Conservation (phyloP, 2,797 vertebrate species). For the Brotula barbata region DNA sequence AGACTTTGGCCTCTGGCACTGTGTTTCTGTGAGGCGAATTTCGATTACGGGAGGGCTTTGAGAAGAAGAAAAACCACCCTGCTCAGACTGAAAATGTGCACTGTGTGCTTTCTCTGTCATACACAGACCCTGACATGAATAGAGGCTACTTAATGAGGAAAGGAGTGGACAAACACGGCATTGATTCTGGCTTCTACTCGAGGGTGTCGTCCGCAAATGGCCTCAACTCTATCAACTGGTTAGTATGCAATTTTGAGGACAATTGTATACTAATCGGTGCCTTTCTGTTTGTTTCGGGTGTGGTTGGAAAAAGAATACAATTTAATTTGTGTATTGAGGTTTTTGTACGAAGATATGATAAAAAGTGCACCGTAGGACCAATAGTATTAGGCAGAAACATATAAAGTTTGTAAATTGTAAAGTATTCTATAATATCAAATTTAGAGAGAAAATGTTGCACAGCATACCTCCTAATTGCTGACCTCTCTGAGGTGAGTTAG, state of each 20-base stretch:
- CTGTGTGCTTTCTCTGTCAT: constrained; percentile 80
- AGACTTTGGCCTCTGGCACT: constrained; percentile 75
- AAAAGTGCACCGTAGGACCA: too few relatives aligned
- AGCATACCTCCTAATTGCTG: constrained; percentile 14
- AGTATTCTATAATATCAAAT: too few relatives aligned
- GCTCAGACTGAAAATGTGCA: constrained; percentile 76
- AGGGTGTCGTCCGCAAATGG: constrained; percentile 60
- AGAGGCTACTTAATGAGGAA: constrained; percentile 74
- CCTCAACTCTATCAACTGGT: constrained; percentile 59
- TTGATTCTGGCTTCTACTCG: constrained; percentile 67
- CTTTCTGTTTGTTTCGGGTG: too few relatives aligned
- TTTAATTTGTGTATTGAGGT: constrained; percentile 69
- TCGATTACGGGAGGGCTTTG: constrained; percentile 79
- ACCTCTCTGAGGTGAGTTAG: constrained; percentile 10
- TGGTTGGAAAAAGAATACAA: not conserved
- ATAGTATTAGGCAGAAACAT: constrained; percentile 31
- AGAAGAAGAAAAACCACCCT: constrained; percentile 74
- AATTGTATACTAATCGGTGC: not conserved
- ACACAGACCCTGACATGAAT: constrained; percentile 68
- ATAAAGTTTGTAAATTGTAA: too few relatives aligned
- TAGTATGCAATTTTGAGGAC: constrained; percentile 48
- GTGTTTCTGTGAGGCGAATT: constrained; percentile 80
- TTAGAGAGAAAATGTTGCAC: too few relatives aligned
- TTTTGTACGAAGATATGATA: constrained; percentile 56
- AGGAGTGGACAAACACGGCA: constrained; percentile 75